Evolutionary conservation across 2,797 vertebrate genomes (phyloP).

Genomic region (Chelidonichthys spinosus): DNA sequence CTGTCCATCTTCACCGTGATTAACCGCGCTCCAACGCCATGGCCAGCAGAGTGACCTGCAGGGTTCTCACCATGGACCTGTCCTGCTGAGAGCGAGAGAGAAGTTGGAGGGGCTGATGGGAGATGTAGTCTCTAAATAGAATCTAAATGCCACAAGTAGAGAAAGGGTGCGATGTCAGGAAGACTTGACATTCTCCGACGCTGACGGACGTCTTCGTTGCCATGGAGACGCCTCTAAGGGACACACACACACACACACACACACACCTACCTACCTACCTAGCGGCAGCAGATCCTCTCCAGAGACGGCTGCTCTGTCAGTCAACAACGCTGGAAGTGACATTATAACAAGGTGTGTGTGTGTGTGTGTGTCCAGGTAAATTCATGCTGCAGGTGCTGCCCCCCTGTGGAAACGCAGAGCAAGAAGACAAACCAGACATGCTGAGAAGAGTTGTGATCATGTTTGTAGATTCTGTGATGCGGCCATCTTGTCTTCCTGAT

Average conservation of each 20-base stretch:
- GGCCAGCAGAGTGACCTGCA: conserved; percentile 70
- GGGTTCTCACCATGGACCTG: conserved; percentile 80
- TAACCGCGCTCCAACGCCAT: too few relatives aligned
- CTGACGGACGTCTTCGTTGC: conserved; percentile 9
- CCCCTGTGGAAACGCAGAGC: conserved; percentile 78
- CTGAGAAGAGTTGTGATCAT: conserved; percentile 28
- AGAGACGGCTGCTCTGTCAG: conserved; percentile 71
- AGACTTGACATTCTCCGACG: conserved; percentile 27
- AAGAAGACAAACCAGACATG: conserved; percentile 76
- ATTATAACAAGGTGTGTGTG: conserved; percentile 1
- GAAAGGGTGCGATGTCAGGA: background rate
- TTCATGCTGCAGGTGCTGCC: conserved; percentile 83
- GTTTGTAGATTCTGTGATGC: too few relatives aligned
- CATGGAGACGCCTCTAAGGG: background rate
- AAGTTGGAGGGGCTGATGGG: conserved; percentile 8
- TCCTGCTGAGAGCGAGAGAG: too few relatives aligned
- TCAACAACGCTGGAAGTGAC: conserved; percentile 58
- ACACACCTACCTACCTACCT: conserved; percentile 24
- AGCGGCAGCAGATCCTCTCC: conserved; percentile 49
- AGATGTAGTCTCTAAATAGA: conserved; percentile 16
- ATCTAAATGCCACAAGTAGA: background rate
- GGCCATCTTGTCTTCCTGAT: too few relatives aligned
- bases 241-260: conserved; percentile 8
- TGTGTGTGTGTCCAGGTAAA: conserved; percentile 60
- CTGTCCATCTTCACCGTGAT: too few relatives aligned